These are phyloP conservation scores for Cairina moschata DNA, from an alignment of 2,113 vertebrate species.

Conservation along the genomic window DNA sequence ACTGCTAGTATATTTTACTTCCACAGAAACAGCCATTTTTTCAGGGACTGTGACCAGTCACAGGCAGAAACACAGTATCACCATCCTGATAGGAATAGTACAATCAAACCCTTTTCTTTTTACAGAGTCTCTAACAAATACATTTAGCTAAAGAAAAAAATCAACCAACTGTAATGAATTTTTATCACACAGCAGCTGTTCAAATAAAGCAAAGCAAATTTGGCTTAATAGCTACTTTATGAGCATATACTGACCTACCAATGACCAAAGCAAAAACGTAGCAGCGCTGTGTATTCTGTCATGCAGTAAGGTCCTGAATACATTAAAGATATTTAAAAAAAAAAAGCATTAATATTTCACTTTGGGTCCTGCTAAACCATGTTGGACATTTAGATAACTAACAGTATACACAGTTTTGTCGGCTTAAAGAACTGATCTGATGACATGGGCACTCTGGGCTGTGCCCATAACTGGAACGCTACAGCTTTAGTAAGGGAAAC, in stretches of 20 bases:
- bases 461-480: not conserved
- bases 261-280: not conserved
- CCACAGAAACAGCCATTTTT: not conserved
- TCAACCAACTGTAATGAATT: conserved; percentile 32
- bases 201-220: conserved; percentile 55
- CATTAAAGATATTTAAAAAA: not conserved
- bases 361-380: not conserved
- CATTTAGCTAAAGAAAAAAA: conserved; percentile 1
- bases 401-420: not conserved
- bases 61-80: not conserved
- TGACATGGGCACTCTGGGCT: not conserved
- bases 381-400: not conserved
- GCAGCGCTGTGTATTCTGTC: no score
- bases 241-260: not conserved
- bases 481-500: not conserved
- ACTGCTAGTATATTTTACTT: not conserved
- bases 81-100: not conserved
- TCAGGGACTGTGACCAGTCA: not conserved
- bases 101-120: not conserved
- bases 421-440: not conserved
- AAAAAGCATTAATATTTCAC: not conserved
- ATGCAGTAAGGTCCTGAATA: not conserved
- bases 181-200: conserved; percentile 49
- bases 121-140: not conserved
- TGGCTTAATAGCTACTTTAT: conserved; percentile 33